These are phyloP conservation scores for Poecilia wingei DNA, from an alignment of 2,797 vertebrate species.

Conservation along the genomic window DNA sequence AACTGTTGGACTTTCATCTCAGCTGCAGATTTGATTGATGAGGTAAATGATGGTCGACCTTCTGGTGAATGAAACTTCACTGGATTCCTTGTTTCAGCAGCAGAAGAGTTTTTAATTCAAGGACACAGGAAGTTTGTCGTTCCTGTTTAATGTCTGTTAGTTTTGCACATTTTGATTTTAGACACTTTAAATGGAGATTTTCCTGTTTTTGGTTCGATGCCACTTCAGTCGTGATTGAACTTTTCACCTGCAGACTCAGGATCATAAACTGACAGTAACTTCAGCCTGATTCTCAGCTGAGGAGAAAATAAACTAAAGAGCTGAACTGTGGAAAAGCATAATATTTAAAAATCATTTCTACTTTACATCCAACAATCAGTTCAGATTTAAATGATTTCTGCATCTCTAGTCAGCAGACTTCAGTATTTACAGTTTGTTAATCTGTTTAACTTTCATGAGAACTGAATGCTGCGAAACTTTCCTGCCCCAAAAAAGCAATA, in stretches of 20 bases:
- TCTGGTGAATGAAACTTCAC: too few species aligned
- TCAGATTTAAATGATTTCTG: background rate
- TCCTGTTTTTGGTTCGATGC: constrained; percentile 56
- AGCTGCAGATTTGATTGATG: background rate
- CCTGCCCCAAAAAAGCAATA: too few species aligned
- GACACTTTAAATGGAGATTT: constrained; percentile 45
- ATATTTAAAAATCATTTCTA: background rate
- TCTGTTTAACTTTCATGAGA: background rate
- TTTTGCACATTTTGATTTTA: constrained; percentile 20
- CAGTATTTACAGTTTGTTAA: background rate
- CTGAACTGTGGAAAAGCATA: background rate
- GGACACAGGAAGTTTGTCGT: background rate
- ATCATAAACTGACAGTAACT: background rate
- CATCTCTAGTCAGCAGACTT: background rate
- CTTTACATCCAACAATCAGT: background rate
- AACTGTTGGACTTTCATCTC: background rate
- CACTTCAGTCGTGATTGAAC: constrained; percentile 33
- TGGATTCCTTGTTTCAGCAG: too few species aligned
- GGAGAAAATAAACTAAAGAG: background rate
- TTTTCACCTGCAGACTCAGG: background rate
- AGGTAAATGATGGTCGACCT: too few species aligned
- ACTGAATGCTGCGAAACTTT: background rate
- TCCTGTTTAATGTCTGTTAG: constrained; percentile 7
- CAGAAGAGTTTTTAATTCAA: too few species aligned
- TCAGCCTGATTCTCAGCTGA: background rate